Conservation (phyloP, 2,113 vertebrate species). For the Riparia riparia region DNA sequence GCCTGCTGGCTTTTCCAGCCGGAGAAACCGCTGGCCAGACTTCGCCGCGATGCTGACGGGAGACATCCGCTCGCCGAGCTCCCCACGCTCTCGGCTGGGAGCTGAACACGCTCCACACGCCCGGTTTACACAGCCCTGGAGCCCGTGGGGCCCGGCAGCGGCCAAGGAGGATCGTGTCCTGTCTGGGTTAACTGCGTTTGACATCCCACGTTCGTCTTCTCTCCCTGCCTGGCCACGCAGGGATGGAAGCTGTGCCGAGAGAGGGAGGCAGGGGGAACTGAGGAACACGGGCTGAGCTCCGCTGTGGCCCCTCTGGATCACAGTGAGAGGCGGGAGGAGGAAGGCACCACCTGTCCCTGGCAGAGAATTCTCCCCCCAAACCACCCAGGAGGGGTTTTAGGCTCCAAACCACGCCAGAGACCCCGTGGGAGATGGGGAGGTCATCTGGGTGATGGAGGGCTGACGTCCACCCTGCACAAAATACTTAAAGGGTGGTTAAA, state of each 20-base stretch:
- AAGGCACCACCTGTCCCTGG: background rate
- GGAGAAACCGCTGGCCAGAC: background rate
- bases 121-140: background rate
- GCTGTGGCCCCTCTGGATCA: background rate
- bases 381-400: background rate
- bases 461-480: background rate
- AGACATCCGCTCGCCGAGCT: background rate
- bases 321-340: constrained; percentile 27
- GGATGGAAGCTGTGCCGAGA: fast-evolving
- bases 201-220: background rate
- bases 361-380: background rate
- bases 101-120: background rate
- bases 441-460: background rate
- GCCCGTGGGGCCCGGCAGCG: background rate
- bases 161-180: background rate
- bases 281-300: background rate
- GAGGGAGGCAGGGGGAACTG: background rate
- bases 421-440: background rate
- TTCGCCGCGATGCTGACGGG: background rate
- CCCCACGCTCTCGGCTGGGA: background rate
- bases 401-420: fast-evolving
- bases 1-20: background rate
- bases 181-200: background rate
- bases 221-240: background rate
- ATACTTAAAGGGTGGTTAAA: background rate